Conservation (phyloP, 2,797 vertebrate species). For the Poeciliopsis presidionis region DNA sequence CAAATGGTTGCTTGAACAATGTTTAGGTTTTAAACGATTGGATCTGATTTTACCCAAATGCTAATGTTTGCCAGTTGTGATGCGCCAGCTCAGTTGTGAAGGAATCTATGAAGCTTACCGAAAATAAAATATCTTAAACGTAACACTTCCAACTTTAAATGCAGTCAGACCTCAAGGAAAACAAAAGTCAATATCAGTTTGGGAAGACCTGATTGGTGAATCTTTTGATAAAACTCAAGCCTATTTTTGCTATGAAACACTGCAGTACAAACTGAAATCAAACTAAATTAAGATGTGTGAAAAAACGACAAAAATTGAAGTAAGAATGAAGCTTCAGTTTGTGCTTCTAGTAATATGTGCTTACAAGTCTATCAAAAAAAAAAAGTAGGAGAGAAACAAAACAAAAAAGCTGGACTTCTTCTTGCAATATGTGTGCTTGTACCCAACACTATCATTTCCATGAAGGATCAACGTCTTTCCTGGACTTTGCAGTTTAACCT, state of each 20-base stretch:
- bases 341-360: background rate
- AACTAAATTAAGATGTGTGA: background rate
- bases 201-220: background rate
- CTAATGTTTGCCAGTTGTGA: no score
- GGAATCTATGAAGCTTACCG: no score
- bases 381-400: background rate
- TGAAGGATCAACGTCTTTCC: background rate
- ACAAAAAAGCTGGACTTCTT: slow-evolving; percentile 13
- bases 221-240: background rate
- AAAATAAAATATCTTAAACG: no score
- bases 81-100: no score
- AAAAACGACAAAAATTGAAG: background rate
- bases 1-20: background rate
- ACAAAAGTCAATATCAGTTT: background rate
- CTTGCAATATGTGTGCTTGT: slow-evolving; percentile 1
- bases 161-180: background rate
- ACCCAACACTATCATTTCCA: background rate
- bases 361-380: background rate
- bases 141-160: no score
- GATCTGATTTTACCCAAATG: no score
- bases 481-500: slow-evolving; percentile 17
- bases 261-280: background rate
- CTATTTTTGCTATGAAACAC: background rate
- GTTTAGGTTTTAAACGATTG: background rate
- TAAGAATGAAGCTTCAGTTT: background rate